Evolutionary conservation across 1,140 invertebrate genomes (phyloP).

Genomic region (Oryctes rhinoceros): DNA sequence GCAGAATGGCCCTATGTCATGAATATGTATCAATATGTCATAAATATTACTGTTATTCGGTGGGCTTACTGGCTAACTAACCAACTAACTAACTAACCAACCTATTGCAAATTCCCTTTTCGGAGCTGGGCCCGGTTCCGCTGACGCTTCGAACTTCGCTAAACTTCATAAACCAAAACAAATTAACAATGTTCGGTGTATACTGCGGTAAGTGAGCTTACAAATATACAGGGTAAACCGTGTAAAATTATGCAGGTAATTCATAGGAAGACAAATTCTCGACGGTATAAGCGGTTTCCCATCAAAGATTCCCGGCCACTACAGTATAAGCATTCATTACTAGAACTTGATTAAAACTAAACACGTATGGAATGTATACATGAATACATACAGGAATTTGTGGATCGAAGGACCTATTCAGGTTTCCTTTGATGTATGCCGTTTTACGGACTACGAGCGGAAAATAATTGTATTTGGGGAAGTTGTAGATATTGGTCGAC

Average conservation of each 20-base stretch:
- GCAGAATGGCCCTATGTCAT: slow-evolving; percentile 11
- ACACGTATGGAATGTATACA: too few species aligned
- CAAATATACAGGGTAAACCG: slow-evolving; percentile 14
- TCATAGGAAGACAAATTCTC: slow-evolving; percentile 9
- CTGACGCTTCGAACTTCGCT: slow-evolving; percentile 5
- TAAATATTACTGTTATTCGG: slow-evolving; percentile 34
- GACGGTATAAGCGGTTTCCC: neutral
- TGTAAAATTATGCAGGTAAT: slow-evolving; percentile 18
- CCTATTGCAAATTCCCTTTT: slow-evolving; percentile 26
- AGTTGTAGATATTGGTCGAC: too few species aligned
- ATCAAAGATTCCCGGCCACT: neutral
- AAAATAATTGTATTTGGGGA: too few species aligned
- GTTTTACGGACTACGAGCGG: too few species aligned
- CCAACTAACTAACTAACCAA: slow-evolving; percentile 27
- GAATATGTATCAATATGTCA: slow-evolving; percentile 35
- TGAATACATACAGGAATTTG: too few species aligned
- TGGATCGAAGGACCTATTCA: too few species aligned
- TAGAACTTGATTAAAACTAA: too few species aligned
- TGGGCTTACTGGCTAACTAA: neutral
- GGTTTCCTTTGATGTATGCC: too few species aligned
- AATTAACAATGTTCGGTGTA: slow-evolving; percentile 27
- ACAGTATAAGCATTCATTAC: neutral
- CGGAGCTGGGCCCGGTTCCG: neutral
- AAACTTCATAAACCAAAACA: slow-evolving; percentile 30
- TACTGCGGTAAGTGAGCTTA: slow-evolving; percentile 14